phyloP scores from a whole-genome alignment of 2,113 vertebrate species.

The Nestor notabilis region DNA sequence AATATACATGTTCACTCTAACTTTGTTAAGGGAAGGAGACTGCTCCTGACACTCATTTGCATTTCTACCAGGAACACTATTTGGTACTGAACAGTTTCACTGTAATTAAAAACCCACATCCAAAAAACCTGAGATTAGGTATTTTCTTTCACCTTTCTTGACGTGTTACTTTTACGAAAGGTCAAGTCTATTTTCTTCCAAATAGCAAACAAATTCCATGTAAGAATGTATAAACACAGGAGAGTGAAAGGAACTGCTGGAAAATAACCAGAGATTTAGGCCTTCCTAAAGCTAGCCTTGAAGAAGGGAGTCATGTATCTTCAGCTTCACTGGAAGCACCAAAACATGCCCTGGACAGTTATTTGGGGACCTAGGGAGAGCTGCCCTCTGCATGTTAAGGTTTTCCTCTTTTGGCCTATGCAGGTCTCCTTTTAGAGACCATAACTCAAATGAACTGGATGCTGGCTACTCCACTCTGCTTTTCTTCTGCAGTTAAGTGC shows the following conservation, averaged over 20 bases:
- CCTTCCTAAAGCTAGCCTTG: neutral
- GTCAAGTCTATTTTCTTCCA: neutral
- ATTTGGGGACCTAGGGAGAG: neutral
- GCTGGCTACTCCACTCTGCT: neutral
- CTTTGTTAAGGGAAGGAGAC: neutral
- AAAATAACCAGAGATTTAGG: neutral
- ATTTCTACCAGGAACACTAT: neutral
- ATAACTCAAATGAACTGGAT: slow-evolving; percentile 27
- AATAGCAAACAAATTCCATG: neutral
- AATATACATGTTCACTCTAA: neutral
- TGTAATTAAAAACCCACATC: neutral
- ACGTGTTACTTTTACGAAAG: neutral
- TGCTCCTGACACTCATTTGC: neutral
- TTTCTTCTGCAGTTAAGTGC: neutral
- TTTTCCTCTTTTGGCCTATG: neutral
- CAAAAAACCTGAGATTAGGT: neutral
- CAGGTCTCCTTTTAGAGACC: slow-evolving; percentile 29
- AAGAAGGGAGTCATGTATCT: fast-evolving
- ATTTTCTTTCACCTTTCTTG: neutral
- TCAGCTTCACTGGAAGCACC: neutral
- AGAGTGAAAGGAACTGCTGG: neutral
- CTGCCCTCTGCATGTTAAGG: neutral
- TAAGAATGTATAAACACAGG: neutral
- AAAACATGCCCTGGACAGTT: neutral
- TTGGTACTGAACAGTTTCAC: neutral